phyloP scores from a whole-genome alignment of 2,888 invertebrate genomes.

The Mactromeris polynyma region DNA sequence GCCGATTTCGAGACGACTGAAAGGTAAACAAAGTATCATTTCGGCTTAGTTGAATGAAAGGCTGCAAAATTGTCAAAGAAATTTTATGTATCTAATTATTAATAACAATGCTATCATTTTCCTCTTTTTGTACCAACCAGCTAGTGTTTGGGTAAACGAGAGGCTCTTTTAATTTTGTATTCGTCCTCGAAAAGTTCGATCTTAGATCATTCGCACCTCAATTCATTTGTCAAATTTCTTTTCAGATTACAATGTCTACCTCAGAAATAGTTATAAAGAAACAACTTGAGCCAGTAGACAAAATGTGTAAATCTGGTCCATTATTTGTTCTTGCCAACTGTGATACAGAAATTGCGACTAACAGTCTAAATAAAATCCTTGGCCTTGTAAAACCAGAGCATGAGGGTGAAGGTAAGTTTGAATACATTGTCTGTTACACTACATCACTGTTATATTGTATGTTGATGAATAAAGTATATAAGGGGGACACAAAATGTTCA shows the following conservation, averaged over 20 bases:
- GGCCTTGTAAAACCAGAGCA: slow-evolving; percentile 5
- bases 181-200: background rate
- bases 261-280: background rate
- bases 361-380: slow-evolving; percentile 42
- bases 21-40: slow-evolving; percentile 23
- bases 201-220: background rate
- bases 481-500: no score
- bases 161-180: background rate
- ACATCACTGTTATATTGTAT: no score
- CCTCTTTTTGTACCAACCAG: background rate
- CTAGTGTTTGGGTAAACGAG: background rate
- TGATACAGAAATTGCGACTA: slow-evolving; percentile 58
- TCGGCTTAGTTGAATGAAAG: background rate
- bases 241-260: background rate
- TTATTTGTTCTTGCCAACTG: slow-evolving; percentile 49
- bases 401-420: background rate
- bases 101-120: background rate
- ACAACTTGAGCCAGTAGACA: background rate
- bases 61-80: background rate
- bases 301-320: slow-evolving; percentile 11
- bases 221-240: background rate
- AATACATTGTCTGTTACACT: no score
- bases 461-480: no score
- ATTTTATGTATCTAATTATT: no score
- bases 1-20: slow-evolving; percentile 23